phyloP scores from a whole-genome alignment of 2,888 invertebrate species.

The Masnerella sp. region DNA sequence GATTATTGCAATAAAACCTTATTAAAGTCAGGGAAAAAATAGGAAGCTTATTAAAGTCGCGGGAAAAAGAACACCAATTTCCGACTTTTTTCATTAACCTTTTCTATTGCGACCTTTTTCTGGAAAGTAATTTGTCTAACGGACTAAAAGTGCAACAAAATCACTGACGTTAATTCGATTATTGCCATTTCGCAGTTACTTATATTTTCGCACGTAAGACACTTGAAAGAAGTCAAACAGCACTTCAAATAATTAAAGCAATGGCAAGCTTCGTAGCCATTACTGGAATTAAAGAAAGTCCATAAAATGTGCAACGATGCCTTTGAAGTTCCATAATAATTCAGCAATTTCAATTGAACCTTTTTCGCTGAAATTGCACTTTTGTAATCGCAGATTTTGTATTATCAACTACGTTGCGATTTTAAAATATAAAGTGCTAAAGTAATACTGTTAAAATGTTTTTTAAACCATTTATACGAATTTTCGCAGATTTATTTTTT shows the following conservation, averaged over 20 bases:
- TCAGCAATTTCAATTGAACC: conserved; percentile 1
- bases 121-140: conserved; percentile 5
- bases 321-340: conserved; percentile 18
- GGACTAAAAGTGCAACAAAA: conserved; percentile 10
- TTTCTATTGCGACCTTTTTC: background rate
- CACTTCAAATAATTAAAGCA: conserved; percentile 36
- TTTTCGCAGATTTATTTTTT: no score
- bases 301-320: conserved; percentile 20
- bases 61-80: background rate
- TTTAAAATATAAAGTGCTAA: no score
- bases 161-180: conserved; percentile 18
- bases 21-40: no score
- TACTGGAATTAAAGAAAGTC: conserved; percentile 35
- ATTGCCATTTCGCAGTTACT: conserved; percentile 21
- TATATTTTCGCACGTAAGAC: conserved; percentile 1
- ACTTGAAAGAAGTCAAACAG: conserved; percentile 21
- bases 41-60: conserved; percentile 20
- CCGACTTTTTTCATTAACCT: background rate
- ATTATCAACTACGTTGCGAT: no score
- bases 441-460: background rate
- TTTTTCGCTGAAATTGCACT: conserved; percentile 1
- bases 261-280: conserved; percentile 26
- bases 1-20: conserved; percentile 13
- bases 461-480: no score
- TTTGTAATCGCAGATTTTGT: no score